These are phyloP conservation scores for Drosophila hamatofila DNA, from an alignment of 2,888 invertebrate species.

Conservation along the genomic window DNA sequence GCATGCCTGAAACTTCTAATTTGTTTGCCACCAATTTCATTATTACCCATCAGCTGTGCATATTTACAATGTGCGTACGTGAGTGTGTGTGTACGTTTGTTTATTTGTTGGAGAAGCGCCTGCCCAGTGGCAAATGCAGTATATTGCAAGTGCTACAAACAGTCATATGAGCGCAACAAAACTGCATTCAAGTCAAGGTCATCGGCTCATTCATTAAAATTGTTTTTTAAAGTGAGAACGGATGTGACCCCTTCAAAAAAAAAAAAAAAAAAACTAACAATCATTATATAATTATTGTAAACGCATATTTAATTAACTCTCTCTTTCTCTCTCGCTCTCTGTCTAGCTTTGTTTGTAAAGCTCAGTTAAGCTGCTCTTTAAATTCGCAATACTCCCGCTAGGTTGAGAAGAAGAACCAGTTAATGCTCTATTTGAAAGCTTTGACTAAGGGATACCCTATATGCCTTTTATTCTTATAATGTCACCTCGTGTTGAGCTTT, in stretches of 20 bases:
- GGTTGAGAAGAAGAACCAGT: neutral
- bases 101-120: slow-evolving; percentile 21
- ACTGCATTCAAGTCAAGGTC: slow-evolving; percentile 69
- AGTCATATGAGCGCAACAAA: slow-evolving; percentile 48
- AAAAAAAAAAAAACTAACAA: slow-evolving; percentile 18
- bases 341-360: neutral
- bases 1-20: slow-evolving; percentile 12
- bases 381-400: slow-evolving; percentile 31
- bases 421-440: neutral
- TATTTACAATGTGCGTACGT: slow-evolving; percentile 42
- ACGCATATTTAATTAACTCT: neutral
- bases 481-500: neutral
- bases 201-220: slow-evolving; percentile 47
- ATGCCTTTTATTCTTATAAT: neutral
- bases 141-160: slow-evolving; percentile 28
- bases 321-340: neutral
- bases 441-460: neutral
- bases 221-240: slow-evolving; percentile 23
- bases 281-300: slow-evolving; percentile 34
- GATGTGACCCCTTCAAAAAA: slow-evolving; percentile 9
- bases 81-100: neutral
- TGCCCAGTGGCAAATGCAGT: slow-evolving; percentile 43
- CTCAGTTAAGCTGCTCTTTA: slow-evolving; percentile 24
- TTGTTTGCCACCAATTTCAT: slow-evolving; percentile 50
- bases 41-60: slow-evolving; percentile 70